phyloP scores from a whole-genome alignment of 1,140 invertebrate species.

The Brachionus plicatilis region DNA sequence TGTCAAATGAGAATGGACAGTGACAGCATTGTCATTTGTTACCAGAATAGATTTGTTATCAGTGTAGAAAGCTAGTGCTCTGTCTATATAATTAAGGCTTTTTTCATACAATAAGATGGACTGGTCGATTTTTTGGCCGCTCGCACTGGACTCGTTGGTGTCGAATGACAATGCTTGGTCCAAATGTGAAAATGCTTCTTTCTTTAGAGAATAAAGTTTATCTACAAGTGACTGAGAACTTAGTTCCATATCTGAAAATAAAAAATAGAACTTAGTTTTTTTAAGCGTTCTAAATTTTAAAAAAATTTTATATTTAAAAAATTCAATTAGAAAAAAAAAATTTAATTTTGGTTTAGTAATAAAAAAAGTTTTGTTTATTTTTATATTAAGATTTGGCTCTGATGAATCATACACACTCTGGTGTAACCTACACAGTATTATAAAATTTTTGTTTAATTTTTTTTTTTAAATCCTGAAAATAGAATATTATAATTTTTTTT shows the following conservation, averaged over 20 bases:
- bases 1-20: neutral
- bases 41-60: neutral
- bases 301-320: neutral
- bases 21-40: neutral
- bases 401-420: neutral
- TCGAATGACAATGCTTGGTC: neutral
- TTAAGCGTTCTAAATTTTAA: neutral
- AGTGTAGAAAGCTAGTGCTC: neutral
- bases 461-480: neutral
- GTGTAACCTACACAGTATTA: neutral
- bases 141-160: neutral
- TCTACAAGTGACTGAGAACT: neutral
- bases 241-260: neutral
- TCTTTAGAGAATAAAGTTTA: neutral
- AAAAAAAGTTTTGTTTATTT: neutral
- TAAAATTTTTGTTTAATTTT: neutral
- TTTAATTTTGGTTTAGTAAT: too few relatives aligned
- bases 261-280: neutral
- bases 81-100: neutral
- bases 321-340: neutral
- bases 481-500: neutral
- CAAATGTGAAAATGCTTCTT: constrained; percentile 9
- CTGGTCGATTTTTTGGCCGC: neutral
- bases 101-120: constrained; percentile 7
- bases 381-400: neutral